Conservation (phyloP, 2,797 vertebrate species). For the Ceryle rudis region DNA sequence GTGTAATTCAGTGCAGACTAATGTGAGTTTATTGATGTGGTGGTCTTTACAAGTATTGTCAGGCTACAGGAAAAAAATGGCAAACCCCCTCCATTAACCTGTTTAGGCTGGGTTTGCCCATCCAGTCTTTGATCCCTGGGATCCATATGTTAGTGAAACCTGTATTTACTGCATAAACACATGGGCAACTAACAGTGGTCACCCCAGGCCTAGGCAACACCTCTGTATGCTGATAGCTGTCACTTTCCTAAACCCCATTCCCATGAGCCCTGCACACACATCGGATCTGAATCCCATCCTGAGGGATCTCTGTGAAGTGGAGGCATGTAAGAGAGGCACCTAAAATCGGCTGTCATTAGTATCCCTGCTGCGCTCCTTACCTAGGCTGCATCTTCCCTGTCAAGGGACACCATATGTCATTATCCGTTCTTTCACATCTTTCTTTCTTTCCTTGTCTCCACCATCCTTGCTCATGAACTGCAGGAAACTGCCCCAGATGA, state of each 20-base stretch:
- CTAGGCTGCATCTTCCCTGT: not conserved
- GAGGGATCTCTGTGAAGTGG: rapidly evolving
- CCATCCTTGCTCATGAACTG: not conserved
- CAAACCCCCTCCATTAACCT: not conserved
- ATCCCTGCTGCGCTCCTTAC: rapidly evolving
- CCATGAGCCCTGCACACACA: rapidly evolving
- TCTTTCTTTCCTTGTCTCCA: not conserved
- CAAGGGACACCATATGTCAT: rapidly evolving
- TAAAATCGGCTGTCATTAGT: not conserved
- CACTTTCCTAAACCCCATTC: not conserved
- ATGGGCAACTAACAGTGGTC: not conserved
- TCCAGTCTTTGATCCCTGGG: not conserved
- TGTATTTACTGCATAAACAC: not conserved
- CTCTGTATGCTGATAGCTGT: not conserved
- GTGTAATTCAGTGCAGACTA: not conserved
- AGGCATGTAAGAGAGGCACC: rapidly evolving
- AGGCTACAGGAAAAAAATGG: not conserved
- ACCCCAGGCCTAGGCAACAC: not conserved
- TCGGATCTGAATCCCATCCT: not conserved
- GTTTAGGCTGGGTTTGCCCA: not conserved
- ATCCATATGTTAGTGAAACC: not conserved
- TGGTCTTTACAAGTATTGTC: not conserved
- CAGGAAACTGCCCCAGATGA: not conserved
- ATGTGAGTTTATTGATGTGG: not conserved
- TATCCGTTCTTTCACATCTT: not conserved